Base-by-base conservation (phyloP, 2,888 invertebrate species). In the Megamerina dolium region DNA sequence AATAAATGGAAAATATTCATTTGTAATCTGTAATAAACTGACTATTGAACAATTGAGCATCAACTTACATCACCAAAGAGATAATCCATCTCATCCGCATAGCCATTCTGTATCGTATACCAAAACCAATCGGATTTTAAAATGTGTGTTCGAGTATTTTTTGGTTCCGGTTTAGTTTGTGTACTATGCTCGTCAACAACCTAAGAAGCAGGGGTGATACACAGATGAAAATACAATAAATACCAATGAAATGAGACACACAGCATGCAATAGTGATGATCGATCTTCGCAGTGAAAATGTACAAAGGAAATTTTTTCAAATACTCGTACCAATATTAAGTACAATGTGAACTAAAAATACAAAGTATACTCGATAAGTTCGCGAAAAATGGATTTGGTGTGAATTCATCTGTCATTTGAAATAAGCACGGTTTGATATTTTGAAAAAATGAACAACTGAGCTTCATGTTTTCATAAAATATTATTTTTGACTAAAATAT, bases 91-190 rank as follows among this genome's bases (percentile, higher is more conserved):
- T 95, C 96, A 62, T 88, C 87, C 49, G 92, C 90, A 53, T 87
- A 88, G 61, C 93, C 92, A 76, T 95, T 92, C 74, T 95, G 95
- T 49, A 96, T 90, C 36, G 94, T 93, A 29, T 89, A 90, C 96
- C 96, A 97, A 74, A 96, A 96, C 96, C 96, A 96, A 75, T 95
- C 91, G 5, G 87, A 87, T 72, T 88, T 90, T 41, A 92, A 85
- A 51, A 91, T 77, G 66, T 84, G 83, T 20, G 85, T 83, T 57
- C 80, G 79, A 49, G 79, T 73, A 39, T 71, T 74, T 48, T 82
- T 81, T 43, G 83, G 80, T 61, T 85, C 87, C 33, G 83, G 84
- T 52, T 84, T 78, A 37, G 81, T 75, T 59, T 79, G 77, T 26
- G 83, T 80, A 54, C 78, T 79, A 57, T 84, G 83, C 65, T 89